Conservation (phyloP, 2,888 invertebrate genomes). For the Thymelicus sylvestris region DNA sequence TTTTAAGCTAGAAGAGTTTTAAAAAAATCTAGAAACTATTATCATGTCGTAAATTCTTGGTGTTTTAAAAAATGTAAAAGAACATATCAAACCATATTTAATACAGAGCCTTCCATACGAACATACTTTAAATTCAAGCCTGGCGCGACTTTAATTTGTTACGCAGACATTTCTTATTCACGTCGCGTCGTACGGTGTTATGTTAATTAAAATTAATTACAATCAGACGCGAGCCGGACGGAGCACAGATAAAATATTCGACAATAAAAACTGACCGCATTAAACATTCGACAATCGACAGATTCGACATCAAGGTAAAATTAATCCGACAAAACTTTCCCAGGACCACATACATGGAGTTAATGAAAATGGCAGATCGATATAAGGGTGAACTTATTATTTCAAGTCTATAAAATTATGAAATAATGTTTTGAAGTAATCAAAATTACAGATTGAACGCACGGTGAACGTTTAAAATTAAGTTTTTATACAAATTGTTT, state of each 20-base stretch:
- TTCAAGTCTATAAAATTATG: background rate
- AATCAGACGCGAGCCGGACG: conserved; percentile 13
- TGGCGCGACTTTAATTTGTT: conserved; percentile 31
- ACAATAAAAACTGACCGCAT: conserved; percentile 13
- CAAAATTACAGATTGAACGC: background rate
- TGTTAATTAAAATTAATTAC: conserved; percentile 35
- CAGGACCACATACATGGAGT: background rate
- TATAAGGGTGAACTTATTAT: background rate
- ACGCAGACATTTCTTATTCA: conserved; percentile 15
- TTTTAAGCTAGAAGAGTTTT: too few species aligned
- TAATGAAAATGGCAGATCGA: conserved; percentile 3
- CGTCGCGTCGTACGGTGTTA: conserved; percentile 15
- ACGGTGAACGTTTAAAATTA: background rate
- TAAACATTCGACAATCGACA: conserved; percentile 13
- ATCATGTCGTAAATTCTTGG: too few species aligned
- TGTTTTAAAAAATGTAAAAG: too few species aligned
- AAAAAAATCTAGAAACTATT: too few species aligned
- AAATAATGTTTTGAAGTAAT: background rate
- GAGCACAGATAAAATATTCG: conserved; percentile 9
- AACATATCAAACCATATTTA: background rate
- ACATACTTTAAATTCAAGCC: conserved; percentile 14
- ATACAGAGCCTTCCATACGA: background rate
- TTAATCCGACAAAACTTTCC: conserved; percentile 19
- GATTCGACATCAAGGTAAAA: background rate
- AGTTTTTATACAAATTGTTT: background rate